A percentile compares a stretch with the other conserved stretches of the same genome.
Conservation (phyloP, 2,888 invertebrate genomes). For the Dynastes grantii region DNA sequence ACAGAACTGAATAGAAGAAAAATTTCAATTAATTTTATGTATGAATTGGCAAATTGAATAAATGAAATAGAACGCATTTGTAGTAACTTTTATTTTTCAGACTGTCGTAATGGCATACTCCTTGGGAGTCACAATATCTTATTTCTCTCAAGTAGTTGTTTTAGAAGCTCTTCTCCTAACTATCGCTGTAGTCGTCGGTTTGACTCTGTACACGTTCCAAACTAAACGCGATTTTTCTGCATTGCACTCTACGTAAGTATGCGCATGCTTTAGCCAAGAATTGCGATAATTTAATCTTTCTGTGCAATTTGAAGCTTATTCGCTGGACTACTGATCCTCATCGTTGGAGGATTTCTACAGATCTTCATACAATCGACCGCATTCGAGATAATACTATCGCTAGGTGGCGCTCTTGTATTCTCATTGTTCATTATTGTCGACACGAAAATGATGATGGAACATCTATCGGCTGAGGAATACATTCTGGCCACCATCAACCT, state of each 20-base stretch:
- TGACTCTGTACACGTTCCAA: conserved; percentile 90
- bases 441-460: conserved; percentile 88
- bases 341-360: conserved; percentile 83
- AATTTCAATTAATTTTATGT: too few relatives aligned
- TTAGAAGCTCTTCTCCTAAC: conserved; percentile 86
- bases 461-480: conserved; percentile 89
- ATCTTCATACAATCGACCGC: conserved; percentile 82
- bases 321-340: conserved; percentile 78
- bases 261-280: not conserved
- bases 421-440: conserved; percentile 88
- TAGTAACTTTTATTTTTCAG: conserved; percentile 71
- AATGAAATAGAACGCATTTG: too few relatives aligned
- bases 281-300: not conserved
- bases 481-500: conserved; percentile 89
- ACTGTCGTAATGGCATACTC: conserved; percentile 86
- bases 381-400: conserved; percentile 80
- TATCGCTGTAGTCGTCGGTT: conserved; percentile 80
- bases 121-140: conserved; percentile 84
- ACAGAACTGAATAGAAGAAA: too few relatives aligned
- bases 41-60: too few relatives aligned
- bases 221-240: conserved; percentile 88
- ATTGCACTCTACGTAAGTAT: conserved; percentile 81
- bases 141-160: conserved; percentile 83
- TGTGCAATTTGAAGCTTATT: conserved; percentile 73
- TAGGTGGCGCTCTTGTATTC: conserved; percentile 84